Base-by-base conservation (phyloP, 2,113 vertebrate genomes). In the Stegastes partitus region DNA sequence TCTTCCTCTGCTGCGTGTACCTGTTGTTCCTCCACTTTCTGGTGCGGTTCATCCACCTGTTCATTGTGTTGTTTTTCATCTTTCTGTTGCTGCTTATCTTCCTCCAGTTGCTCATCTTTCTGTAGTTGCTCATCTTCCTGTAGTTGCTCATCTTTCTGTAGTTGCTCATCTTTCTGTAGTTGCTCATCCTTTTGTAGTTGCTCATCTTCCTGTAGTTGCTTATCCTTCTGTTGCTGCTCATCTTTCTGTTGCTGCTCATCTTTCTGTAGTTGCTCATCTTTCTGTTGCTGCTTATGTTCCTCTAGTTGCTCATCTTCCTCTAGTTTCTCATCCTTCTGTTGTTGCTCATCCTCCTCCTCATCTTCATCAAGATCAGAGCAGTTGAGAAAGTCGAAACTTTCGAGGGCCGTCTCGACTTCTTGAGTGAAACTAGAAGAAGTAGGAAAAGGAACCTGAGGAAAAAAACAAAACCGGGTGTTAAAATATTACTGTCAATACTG, bases 301-400 rank as follows among this genome's bases (percentile, higher is more conserved):
- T 31, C 2, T 31, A 4, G 28, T 34, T 34, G 31, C 31, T 34
- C 31, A 9, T 34, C 8, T 1, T 34, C 10, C 7, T 34, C 7
- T 9, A 9, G 31, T 1, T 66, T 42, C 9, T 55, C 25, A 0
- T 57, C 22, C 9, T 59, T 7, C n/a, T 31, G 49, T 2, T 77
- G 14, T 0, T 54, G 37, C 3, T 67, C 68, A 4, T 70, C 88
- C 28, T 75, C 92, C 3, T 93, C 90, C 0, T 94, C 92, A 0
- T 94, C 93, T 56, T 98, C 96, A 2, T 98, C 97, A 11, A 96
- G 93, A 89, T 99, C 98, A 0, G 97, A 96, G 21, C 95, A 95
- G 69, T 99, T 97, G 74, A 99, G 97, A 81, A 99, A 99, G 91
- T 97, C 97, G 42, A 99, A 99, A 86, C 98, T 99, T 90, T 97